A percentile compares a stretch with the other conserved stretches of the same genome.
These are phyloP conservation scores for Spisula solida DNA, from an alignment of 2,888 invertebrate species.

Conservation along the genomic window DNA sequence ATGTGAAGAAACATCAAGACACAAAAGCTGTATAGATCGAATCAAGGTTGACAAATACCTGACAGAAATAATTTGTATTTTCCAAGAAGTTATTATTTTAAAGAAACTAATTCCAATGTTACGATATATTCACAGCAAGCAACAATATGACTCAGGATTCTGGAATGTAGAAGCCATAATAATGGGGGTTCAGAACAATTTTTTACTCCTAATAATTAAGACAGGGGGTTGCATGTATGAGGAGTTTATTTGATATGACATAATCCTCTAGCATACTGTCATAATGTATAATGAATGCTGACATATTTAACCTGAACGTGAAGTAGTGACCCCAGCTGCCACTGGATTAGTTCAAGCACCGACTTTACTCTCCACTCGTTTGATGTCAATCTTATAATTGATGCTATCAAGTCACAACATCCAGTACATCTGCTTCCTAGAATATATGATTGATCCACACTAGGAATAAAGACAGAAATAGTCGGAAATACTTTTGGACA, in stretches of 20 bases:
- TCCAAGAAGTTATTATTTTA: neutral
- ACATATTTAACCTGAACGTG: constrained; percentile 34
- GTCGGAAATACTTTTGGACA: neutral
- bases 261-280: neutral
- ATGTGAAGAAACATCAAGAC: neutral
- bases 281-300: constrained; percentile 9
- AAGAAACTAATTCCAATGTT: neutral
- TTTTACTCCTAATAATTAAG: neutral
- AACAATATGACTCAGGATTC: neutral
- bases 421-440: neutral
- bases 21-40: neutral
- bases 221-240: neutral
- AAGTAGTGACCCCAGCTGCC: constrained; percentile 31
- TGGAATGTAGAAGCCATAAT: constrained; percentile 11
- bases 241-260: constrained; percentile 24
- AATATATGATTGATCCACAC: neutral
- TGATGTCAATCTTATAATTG: constrained; percentile 10
- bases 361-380: neutral
- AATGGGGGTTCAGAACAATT: constrained; percentile 1
- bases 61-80: neutral
- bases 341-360: constrained; percentile 32
- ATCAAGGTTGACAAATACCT: neutral
- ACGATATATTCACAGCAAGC: neutral
- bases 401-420: neutral
- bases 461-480: neutral